Percentiles rank a stretch among this genome's conserved stretches.
Evolutionary conservation across 2,797 vertebrate species (phyloP).

Genomic region (Pantherophis alleghaniensis): DNA sequence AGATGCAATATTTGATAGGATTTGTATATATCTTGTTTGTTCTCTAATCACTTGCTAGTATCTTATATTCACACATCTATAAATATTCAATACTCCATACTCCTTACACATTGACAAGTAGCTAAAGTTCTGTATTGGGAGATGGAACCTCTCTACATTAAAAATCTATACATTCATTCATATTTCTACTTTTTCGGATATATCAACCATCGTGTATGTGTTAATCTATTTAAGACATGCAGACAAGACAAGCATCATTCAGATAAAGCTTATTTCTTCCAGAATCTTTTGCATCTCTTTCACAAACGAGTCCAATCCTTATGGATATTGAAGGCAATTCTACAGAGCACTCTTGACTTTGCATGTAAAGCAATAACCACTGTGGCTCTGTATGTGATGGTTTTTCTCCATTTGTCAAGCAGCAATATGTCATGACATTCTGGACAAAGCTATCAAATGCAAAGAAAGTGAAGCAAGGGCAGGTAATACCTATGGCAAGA

Average conservation of each 20-base stretch:
- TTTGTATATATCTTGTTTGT: not conserved
- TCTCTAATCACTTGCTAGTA: not conserved
- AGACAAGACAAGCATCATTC: not conserved
- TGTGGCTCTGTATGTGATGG: not conserved
- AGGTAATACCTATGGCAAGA: not conserved
- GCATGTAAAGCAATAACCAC: not conserved
- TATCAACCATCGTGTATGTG: not conserved
- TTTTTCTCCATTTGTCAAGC: not conserved
- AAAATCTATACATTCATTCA: too few species aligned
- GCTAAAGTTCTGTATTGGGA: not conserved
- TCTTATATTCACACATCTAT: not conserved
- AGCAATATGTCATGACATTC: not conserved
- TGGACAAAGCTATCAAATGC: not conserved
- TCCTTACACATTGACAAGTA: not conserved
- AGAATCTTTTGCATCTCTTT: not conserved
- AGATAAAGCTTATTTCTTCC: not conserved
- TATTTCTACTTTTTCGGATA: not conserved
- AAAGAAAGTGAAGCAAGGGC: not conserved
- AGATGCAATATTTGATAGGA: not conserved
- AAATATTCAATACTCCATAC: not conserved
- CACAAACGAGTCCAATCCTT: not conserved
- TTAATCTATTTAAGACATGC: not conserved
- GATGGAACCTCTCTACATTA: not conserved
- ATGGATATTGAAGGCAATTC: not conserved
- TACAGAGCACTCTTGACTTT: not conserved